Evolutionary conservation across 37 sponge, comb jelly and placozoan genomes (phyloP), one percentile per base, ranked within the genome.

Genomic region (Petrosia ficiformis): DNA sequence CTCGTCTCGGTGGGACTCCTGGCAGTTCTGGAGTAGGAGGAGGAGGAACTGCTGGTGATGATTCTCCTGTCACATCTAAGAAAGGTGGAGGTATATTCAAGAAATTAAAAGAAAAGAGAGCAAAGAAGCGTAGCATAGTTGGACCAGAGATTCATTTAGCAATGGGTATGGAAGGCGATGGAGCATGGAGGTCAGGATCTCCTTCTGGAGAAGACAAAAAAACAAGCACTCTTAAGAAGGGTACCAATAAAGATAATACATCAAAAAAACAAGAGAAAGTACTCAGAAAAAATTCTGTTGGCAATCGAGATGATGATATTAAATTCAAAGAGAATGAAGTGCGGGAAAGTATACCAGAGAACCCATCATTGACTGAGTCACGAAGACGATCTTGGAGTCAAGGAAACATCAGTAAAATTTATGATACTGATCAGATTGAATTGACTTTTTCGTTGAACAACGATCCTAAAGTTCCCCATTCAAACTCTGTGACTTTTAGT

Each of bases 71-170:
- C n/a, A n/a, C n/a, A n/a, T n/a, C n/a, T n/a, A 79, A 75, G 29
- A 38, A 72, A 32, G n/a, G n/a, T n/a, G 73, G 65, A 41, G 38
- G 63, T 0, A 86, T 73, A 22, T 74, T 70, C 68, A 88, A 82
- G 83, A 88, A 78, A 57, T 68, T 88, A 41, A 88, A 88, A 59
- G 79, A 75, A 34, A 77, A 78, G 64, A 72, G 68, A 58, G 78
- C 76, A 83, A 81, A 76, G 73, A 67, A 73, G 63, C 76, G 80
- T 1, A 86, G 72, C 65, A 22, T 85, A 37, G 78, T 72, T 21
- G 79, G 69, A 48, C 83, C 83, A 2, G 83, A 83, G 71, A 83
- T 68, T 44, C 74, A 0, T 34, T 0, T 28, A 81, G 36, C 38
- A 39, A 0, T 42, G 72, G 38, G 42, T 41, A 63, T 71, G 32